Evolutionary conservation across 2,888 invertebrate genomes (phyloP).

Genomic region (Parnassius glacialis): DNA sequence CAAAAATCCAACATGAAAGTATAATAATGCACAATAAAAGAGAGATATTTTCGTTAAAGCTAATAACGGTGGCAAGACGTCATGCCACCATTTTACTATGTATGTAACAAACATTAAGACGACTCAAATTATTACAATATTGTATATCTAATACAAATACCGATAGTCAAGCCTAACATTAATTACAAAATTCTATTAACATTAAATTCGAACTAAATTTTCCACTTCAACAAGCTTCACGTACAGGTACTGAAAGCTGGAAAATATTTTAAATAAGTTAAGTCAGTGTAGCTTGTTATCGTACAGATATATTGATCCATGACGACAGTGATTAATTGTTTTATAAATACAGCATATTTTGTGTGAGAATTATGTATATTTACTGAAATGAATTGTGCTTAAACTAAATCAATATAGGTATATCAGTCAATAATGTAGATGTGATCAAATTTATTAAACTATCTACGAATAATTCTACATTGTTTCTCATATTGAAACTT

Average conservation of each 20-base stretch:
- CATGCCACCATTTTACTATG: background rate
- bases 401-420: conserved; percentile 25
- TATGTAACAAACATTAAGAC: conserved; percentile 1
- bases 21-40: conserved; percentile 4
- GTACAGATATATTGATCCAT: background rate
- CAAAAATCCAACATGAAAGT: conserved; percentile 16
- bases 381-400: conserved; percentile 19
- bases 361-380: background rate
- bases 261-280: background rate
- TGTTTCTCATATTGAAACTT: conserved; percentile 10
- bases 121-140: background rate
- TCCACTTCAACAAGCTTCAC: conserved; percentile 5
- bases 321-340: background rate
- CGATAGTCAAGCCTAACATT: conserved; percentile 11
- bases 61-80: background rate
- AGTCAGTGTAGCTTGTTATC: background rate
- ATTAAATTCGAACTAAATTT: conserved; percentile 11
- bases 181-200: conserved; percentile 7
- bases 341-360: background rate
- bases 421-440: conserved; percentile 25
- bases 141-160: conserved; percentile 3
- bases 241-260: conserved; percentile 1
- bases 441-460: conserved; percentile 24
- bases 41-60: conserved; percentile 7
- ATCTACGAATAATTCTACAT: conserved; percentile 12